Base-by-base conservation (phyloP, 2,888 invertebrate species). In the Ischnus inquisitorius region DNA sequence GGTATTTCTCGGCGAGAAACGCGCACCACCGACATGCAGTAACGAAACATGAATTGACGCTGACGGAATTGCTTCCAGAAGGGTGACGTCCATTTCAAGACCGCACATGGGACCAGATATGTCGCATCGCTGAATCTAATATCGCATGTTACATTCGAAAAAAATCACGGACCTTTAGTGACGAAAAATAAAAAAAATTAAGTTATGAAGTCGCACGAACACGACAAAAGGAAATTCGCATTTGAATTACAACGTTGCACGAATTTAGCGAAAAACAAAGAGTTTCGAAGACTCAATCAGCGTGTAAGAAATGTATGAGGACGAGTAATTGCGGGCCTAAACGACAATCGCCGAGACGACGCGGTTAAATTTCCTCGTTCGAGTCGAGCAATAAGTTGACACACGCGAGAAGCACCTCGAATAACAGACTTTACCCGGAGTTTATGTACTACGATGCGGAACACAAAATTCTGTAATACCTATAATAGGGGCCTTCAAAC, bases 281-380 rank as follows among this genome's bases (percentile, higher is more conserved):
- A 67, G 57, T 65, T n/a, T 77, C 41, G 25, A 72, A 60, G 51
- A 39, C 48, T 83, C 72, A 80, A 77, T 83, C 71, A 67, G 54
- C 19, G 72, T 28, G 25, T 10, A 48, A 67, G 48, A 72, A 39
- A 10, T n/a, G 43, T 54, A 41, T 28, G 77, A 77, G 76, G 78
- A 77, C 74, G 81, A 81, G 77, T 72, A 83, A 80, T 80, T 62
- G 76, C 71, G 60, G 51, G 34, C 10, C 62, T 60, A 72, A 83
- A 80, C 60, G 76, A 83, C 67, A 34, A 34, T 10, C 43, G 19
- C 12, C 22, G 19, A 34, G 16, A 72, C 71, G 12, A 72, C 46
- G 28, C 72, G 51, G 67, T 46, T 64, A 16, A 72, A 67, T 72
- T 67, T 28, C 43, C 43, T 72, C 76, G 62, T 72, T 46, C 16